Percentiles rank a stretch among this genome's conserved stretches.
phyloP scores from a whole-genome alignment of 2,113 vertebrate genomes.

The Gila orcuttii region DNA sequence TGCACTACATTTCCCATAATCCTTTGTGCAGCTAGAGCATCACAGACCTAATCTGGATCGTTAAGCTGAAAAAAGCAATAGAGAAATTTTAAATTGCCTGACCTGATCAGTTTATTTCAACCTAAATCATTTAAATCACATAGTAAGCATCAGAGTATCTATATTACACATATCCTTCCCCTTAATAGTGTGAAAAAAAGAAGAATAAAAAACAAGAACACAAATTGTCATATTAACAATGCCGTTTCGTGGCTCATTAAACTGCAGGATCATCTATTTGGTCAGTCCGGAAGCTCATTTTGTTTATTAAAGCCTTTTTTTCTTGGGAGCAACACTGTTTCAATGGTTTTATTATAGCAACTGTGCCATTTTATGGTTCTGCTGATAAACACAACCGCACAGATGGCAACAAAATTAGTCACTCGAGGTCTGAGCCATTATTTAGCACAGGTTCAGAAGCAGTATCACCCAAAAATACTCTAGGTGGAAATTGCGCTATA shows the following conservation, averaged over 20 bases:
- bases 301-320: constrained; percentile 21
- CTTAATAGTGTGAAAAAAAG: constrained; percentile 22
- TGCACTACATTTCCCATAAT: not conserved
- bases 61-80: not conserved
- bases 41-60: not conserved
- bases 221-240: constrained; percentile 17
- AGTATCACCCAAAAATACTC: constrained; percentile 28
- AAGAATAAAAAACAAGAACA: not conserved
- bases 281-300: constrained; percentile 8
- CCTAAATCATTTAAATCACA: not conserved
- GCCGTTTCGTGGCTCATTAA: constrained; percentile 34
- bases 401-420: constrained; percentile 57
- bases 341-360: constrained; percentile 29
- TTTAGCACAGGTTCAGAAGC: constrained; percentile 34
- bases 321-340: not conserved
- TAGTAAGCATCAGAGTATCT: not conserved
- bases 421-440: constrained; percentile 46
- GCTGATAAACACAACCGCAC: constrained; percentile 48
- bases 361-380: constrained; percentile 38
- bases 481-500: constrained; percentile 12
- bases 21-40: not conserved
- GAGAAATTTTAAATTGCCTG: not conserved
- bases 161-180: not conserved
- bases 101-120: not conserved
- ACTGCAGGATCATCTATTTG: not conserved